phyloP scores from a whole-genome alignment of 1,140 invertebrate genomes.

The Carcinoscorpius rotundicauda region DNA sequence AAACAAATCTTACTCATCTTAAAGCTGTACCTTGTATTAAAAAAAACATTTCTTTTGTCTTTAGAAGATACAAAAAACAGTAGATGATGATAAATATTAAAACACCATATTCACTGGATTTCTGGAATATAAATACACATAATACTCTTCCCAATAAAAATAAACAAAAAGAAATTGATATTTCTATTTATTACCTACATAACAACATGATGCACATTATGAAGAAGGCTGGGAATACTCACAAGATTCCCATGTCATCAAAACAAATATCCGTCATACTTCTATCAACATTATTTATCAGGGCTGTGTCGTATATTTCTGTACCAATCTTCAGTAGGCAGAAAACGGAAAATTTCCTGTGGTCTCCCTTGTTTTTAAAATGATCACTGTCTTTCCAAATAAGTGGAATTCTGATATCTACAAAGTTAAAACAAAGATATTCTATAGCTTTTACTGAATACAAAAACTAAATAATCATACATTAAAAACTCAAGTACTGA shows the following conservation, averaged over 20 bases:
- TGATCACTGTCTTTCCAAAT: constrained; percentile 61
- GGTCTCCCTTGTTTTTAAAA: constrained; percentile 59
- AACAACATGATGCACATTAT: too few relatives aligned
- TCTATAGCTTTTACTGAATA: background rate
- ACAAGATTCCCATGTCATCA: constrained; percentile 55
- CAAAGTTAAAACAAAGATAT: constrained; percentile 29
- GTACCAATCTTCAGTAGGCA: constrained; percentile 52
- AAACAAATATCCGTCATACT: constrained; percentile 56
- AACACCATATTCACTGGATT: too few relatives aligned
- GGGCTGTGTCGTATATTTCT: constrained; percentile 52
- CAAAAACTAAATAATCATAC: too few relatives aligned
- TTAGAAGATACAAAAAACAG: too few relatives aligned
- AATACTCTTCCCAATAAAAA: too few relatives aligned
- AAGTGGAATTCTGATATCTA: constrained; percentile 52
- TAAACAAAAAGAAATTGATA: background rate
- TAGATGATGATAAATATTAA: too few relatives aligned
- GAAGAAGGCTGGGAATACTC: constrained; percentile 31
- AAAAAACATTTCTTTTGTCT: too few relatives aligned
- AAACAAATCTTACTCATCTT: too few relatives aligned
- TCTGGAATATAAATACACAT: too few relatives aligned
- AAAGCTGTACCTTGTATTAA: too few relatives aligned
- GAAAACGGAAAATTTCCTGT: constrained; percentile 55
- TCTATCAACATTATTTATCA: constrained; percentile 52
- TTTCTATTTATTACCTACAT: background rate
- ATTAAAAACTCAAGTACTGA: too few relatives aligned